Evolutionary conservation across 2,113 vertebrate species (phyloP).

Genomic region (Thunnus thynnus): DNA sequence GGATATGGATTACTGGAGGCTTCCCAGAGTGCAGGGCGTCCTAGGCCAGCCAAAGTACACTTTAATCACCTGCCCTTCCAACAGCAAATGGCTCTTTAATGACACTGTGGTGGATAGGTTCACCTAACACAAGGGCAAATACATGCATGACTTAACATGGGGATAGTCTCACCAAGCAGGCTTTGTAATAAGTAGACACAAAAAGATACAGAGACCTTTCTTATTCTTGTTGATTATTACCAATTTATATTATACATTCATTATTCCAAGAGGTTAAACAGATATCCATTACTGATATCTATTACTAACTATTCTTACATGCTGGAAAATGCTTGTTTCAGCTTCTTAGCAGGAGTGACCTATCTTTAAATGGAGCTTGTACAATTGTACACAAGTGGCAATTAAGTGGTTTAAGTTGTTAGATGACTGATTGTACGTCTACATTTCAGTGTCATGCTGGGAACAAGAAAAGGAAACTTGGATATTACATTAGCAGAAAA

Average conservation of each 20-base stretch:
- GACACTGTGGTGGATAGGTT: slow-evolving; percentile 64
- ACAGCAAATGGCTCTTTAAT: slow-evolving; percentile 76
- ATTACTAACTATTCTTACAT: too few relatives aligned
- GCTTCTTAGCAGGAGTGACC: too few relatives aligned
- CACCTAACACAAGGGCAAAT: slow-evolving; percentile 69
- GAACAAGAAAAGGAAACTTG: too few relatives aligned
- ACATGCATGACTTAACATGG: slow-evolving; percentile 41
- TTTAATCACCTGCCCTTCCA: slow-evolving; percentile 81
- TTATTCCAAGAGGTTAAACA: slow-evolving; percentile 2
- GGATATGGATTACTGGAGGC: slow-evolving; percentile 78
- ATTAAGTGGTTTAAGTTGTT: too few relatives aligned
- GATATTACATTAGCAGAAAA: too few relatives aligned
- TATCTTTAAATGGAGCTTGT: too few relatives aligned
- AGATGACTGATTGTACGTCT: too few relatives aligned
- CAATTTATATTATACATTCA: not conserved
- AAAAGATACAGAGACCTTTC: not conserved
- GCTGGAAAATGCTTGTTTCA: too few relatives aligned
- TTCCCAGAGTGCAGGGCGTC: slow-evolving; percentile 64
- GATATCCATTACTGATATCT: not conserved
- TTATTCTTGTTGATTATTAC: not conserved
- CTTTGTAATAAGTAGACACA: slow-evolving; percentile 7
- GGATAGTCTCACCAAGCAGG: slow-evolving; percentile 5
- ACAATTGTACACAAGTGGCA: too few relatives aligned
- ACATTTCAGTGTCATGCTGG: too few relatives aligned
- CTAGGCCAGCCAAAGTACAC: slow-evolving; percentile 70